Conservation (phyloP, 2,113 vertebrate genomes). For the Phasianus colchicus region DNA sequence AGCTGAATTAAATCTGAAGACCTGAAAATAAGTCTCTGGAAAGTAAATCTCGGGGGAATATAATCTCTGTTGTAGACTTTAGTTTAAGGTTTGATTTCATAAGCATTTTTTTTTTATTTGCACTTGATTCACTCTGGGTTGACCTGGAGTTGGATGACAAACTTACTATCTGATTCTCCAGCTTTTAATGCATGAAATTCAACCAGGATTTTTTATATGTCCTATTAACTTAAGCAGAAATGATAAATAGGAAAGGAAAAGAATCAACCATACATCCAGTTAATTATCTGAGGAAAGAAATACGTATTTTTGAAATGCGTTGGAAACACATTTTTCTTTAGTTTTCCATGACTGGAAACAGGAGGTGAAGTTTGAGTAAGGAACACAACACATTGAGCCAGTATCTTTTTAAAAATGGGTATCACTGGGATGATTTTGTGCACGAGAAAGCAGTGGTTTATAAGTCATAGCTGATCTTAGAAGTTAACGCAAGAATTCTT, state of each 20-base stretch:
- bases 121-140: background rate
- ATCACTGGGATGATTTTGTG: background rate
- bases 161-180: background rate
- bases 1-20: background rate
- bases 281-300: slow-evolving; percentile 52
- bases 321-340: background rate
- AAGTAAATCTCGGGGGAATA: too few relatives aligned
- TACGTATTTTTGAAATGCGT: background rate
- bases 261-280: background rate
- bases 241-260: background rate
- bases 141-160: background rate
- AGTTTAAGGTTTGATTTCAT: background rate
- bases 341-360: background rate
- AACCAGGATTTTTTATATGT: background rate
- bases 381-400: background rate
- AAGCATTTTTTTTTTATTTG: background rate
- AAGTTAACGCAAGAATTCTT: background rate
- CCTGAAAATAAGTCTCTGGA: background rate
- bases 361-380: background rate
- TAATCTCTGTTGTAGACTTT: background rate
- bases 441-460: background rate
- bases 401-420: background rate
- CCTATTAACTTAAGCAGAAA: background rate
- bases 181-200: background rate
- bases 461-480: background rate